These are phyloP conservation scores for Podiceps cristatus DNA, from an alignment of 2,113 vertebrate genomes.

Conservation along the genomic window DNA sequence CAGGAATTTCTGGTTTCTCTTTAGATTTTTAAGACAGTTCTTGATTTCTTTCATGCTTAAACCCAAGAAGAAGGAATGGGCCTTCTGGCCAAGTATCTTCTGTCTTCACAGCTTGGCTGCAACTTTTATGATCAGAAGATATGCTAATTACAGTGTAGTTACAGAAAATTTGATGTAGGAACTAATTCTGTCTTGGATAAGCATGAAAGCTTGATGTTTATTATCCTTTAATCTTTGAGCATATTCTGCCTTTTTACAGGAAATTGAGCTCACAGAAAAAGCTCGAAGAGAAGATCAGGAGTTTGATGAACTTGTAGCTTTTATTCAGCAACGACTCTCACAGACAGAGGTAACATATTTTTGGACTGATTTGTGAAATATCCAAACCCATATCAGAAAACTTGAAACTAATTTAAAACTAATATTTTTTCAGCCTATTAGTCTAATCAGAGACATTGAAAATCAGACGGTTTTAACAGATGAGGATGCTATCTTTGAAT, in stretches of 20 bases:
- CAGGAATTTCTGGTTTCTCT: not conserved
- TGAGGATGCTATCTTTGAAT: slow-evolving; percentile 89
- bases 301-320: slow-evolving; percentile 90
- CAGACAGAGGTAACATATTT: slow-evolving; percentile 88
- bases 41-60: not conserved
- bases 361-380: not conserved
- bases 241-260: slow-evolving; percentile 75
- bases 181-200: not conserved
- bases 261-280: slow-evolving; percentile 83
- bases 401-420: slow-evolving; percentile 33
- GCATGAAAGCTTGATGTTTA: not conserved
- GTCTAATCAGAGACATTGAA: slow-evolving; percentile 89
- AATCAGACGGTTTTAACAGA: slow-evolving; percentile 85
- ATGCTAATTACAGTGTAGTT: not conserved
- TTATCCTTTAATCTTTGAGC: not conserved
- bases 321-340: slow-evolving; percentile 95
- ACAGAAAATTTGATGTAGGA: not conserved
- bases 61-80: not conserved
- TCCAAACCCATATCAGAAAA: not conserved
- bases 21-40: not conserved
- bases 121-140: not conserved
- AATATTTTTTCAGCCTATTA: slow-evolving; percentile 87
- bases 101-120: not conserved
- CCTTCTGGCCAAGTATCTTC: not conserved
- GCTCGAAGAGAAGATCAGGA: slow-evolving; percentile 87